Base-by-base conservation (phyloP, 1,140 invertebrate species). In the Ctenoplectra terminalis region DNA sequence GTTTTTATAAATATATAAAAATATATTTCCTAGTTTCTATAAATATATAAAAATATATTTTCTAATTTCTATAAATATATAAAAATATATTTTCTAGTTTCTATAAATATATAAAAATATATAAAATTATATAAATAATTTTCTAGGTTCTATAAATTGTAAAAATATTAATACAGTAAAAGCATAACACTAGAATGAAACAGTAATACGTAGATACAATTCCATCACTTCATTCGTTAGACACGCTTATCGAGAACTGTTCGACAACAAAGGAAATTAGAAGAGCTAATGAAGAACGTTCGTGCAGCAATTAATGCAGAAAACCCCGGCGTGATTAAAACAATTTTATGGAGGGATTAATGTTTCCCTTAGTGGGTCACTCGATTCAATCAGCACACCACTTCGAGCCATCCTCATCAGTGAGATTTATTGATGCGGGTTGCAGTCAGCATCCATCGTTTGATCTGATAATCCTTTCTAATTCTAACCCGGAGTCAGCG, bases 381-480 rank as follows among this genome's bases (percentile, higher is more conserved):
- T 63, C 58, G 48, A 56, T 73, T 80, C 23, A 34, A 74, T 73
- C 70, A 64, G 34, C 20, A 2, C 34, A 8, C 63, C 6, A n/a
- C 3, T 52, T n/a, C 60, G 3, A 34, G 29, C 15, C 5, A 23
- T 58, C 34, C 20, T 56, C 48, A 34, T 54, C 60, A 64, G 48
- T 23, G 23, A 40, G 71, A 56, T 74, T 58, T n/a, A 48, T 52
- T n/a, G 48, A 58, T 40, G 50, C 60, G 34, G 8, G 13, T 13
- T 9, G n/a, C 54, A 66, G 60, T 81, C 78, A 54, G 60, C 60
- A 66, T 26, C 78, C 50, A 29, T 34, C 71, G 78, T 81, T 81
- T 81, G 58, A 81, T 81, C 48, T 58, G 78, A 75, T 81, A 64
- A 81, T 75, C 78, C 70, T 66, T 75, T 81, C 78, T 54, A 81